Evolutionary conservation across 2,113 vertebrate species (phyloP), one percentile per base, ranked within the genome.

Genomic region (Plestiodon gilberti): DNA sequence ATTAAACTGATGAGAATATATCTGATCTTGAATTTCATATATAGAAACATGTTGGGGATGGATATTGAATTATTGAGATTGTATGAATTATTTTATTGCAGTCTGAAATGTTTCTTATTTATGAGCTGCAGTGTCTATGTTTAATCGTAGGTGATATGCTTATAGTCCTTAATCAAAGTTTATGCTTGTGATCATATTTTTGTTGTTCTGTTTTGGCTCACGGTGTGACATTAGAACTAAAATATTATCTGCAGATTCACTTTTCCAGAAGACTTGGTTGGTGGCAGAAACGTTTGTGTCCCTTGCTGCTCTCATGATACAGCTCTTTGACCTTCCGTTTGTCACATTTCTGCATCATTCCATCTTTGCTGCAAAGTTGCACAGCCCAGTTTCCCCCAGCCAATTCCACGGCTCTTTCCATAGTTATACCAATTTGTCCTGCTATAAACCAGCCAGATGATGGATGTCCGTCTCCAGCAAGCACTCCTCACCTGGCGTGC

Each of bases 51-150:
- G 35, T 85, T 85, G 62, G 57, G 55, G 38, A 81, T 81, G 22
- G 40, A 81, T 38, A 52, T 22, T 81, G 69, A 81, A 81, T 81
- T 86, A 81, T 55, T 87, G 78, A 75, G 61, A 65, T 65, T 65
- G 38, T 81, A 52, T 81, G 69, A 81, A 87, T 87, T 64, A 81
- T 81, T 81, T 74, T 81, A 81, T 62, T 38, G 14, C n/a, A 8
- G 69, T 73, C 57, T 81, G 77, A 86, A 75, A 86, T 62, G 43
- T 74, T 86, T 38, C 6, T 81, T 86, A 73, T 81, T 81, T 65
- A 81, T 81, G 78, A 81, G 59, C n/a, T 35, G 33, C 13, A 6
- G 48, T 86, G 75, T 65, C 69, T 62, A 74, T 81, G 78, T 86
- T 81, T 74, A 65, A 87, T 87, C 85, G 55, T 55, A 30, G 62